These are phyloP conservation scores for Drosophila malerkotliana DNA, from an alignment of 1,140 invertebrate species.

Conservation along the genomic window DNA sequence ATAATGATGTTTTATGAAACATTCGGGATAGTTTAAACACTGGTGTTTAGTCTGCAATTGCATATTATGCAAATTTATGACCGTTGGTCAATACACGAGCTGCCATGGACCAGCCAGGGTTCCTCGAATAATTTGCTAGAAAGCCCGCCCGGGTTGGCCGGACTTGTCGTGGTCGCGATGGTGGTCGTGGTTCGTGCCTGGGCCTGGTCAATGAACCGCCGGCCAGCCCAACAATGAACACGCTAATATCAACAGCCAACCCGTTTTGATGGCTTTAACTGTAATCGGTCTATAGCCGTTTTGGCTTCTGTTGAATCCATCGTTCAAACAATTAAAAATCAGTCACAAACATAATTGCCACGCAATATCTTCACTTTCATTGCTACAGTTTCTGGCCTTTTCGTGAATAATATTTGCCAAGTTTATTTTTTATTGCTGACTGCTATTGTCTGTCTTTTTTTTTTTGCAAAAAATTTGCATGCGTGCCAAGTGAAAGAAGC, in stretches of 20 bases:
- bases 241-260: slow-evolving; percentile 58
- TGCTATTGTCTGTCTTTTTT: slow-evolving; percentile 5
- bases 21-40: slow-evolving; percentile 45
- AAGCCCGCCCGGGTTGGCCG: slow-evolving; percentile 5
- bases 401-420: slow-evolving; percentile 47
- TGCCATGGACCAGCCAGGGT: slow-evolving; percentile 32
- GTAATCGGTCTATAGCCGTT: slow-evolving; percentile 15
- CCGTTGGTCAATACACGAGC: slow-evolving; percentile 38
- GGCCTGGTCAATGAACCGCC: slow-evolving; percentile 60
- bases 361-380: slow-evolving; percentile 61
- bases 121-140: slow-evolving; percentile 24
- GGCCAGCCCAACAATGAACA: slow-evolving; percentile 52
- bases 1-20: slow-evolving; percentile 55
- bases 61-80: slow-evolving; percentile 72
- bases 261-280: slow-evolving; percentile 46
- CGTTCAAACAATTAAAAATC: slow-evolving; percentile 40
- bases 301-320: slow-evolving; percentile 28
- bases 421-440: slow-evolving; percentile 25
- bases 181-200: slow-evolving; percentile 40
- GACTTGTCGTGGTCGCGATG: slow-evolving; percentile 28
- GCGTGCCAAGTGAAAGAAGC: slow-evolving; percentile 58
- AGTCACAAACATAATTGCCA: slow-evolving; percentile 52
- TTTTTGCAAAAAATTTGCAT: slow-evolving; percentile 57
- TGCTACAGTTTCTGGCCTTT: slow-evolving; percentile 24
- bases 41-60: slow-evolving; percentile 55